Evolutionary conservation across 2,888 invertebrate species (phyloP), one percentile per base, ranked within the genome.

Genomic region (Heliothis peltigera): DNA sequence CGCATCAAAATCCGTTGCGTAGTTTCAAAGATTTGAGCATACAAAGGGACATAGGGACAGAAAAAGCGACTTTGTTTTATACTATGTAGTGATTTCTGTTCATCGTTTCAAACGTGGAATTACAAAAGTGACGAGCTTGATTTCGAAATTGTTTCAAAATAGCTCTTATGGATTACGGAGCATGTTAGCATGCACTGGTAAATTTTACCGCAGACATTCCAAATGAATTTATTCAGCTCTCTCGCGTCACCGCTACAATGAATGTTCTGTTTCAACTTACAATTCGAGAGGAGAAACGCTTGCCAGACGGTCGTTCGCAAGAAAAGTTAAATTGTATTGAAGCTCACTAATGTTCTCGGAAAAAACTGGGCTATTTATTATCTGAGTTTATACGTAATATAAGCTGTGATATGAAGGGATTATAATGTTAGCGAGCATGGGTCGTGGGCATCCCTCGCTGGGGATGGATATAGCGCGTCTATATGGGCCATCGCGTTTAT

Each of bases 381-480:
- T 52, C 22, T n/a, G 47, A 53, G 55, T 58, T 18, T 28, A 21
- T 54, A 60, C 77, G 74, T 83, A 77, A 82, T 81, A 81, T 84
- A 81, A 80, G 68, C 62, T 64, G 72, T 60, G 63, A 62, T 67
- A 75, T 77, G 52, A 67, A 66, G 56, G 64, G 63, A 54, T 55
- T 52, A n/a, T n/a, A 62, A 59, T 65, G 75, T 72, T 59, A 52
- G 60, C 59, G 63, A 77, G 72, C 58, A 79, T 74, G 73, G 77
- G 80, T 79, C 63, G 58, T 51, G 28, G 56, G 54, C 56, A 76
- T 73, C 71, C 67, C 64, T 51, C 56, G 67, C 66, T 65, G 65
- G 74, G 67, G 81, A 82, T 85, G 75, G 83, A 87, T 85, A 85
- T 86, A 85, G 79, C 69, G 58, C 59, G 58, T 65, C 74, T 80